These are phyloP conservation scores for Mionectes macconnelli DNA, from an alignment of 2,113 vertebrate species.

Conservation along the genomic window DNA sequence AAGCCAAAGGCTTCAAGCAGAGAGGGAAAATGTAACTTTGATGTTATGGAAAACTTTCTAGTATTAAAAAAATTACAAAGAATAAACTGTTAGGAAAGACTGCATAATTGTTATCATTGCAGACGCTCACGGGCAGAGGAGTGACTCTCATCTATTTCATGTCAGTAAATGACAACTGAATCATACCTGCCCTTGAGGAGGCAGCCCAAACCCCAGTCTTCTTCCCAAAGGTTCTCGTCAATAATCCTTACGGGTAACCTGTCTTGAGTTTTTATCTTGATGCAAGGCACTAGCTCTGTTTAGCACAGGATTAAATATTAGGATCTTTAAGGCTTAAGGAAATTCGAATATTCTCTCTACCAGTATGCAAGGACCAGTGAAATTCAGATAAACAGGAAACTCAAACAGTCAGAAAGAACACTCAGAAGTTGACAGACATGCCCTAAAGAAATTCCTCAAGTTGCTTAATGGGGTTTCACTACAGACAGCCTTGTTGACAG, in stretches of 20 bases:
- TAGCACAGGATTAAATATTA: background rate
- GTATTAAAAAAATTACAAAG: background rate
- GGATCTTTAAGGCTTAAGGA: background rate
- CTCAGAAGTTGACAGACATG: background rate
- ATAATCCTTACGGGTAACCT: background rate
- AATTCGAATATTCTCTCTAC: background rate
- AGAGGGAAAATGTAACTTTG: background rate
- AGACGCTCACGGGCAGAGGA: background rate
- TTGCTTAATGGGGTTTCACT: background rate
- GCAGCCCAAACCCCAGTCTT: background rate
- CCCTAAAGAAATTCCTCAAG: background rate
- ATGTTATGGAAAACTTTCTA: background rate
- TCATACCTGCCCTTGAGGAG: background rate
- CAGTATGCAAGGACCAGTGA: background rate
- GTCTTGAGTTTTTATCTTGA: background rate
- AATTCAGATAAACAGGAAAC: background rate
- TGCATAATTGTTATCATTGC: background rate
- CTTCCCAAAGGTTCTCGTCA: background rate
- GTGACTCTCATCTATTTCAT: background rate
- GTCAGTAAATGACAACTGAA: background rate
- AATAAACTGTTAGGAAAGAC: background rate
- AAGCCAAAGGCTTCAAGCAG: background rate
- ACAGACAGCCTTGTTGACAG: background rate
- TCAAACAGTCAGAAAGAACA: background rate
- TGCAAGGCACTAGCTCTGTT: background rate